Evolutionary conservation across 2,888 invertebrate species (phyloP), one percentile per base, ranked within the genome.

Genomic region (Cetonia aurata): DNA sequence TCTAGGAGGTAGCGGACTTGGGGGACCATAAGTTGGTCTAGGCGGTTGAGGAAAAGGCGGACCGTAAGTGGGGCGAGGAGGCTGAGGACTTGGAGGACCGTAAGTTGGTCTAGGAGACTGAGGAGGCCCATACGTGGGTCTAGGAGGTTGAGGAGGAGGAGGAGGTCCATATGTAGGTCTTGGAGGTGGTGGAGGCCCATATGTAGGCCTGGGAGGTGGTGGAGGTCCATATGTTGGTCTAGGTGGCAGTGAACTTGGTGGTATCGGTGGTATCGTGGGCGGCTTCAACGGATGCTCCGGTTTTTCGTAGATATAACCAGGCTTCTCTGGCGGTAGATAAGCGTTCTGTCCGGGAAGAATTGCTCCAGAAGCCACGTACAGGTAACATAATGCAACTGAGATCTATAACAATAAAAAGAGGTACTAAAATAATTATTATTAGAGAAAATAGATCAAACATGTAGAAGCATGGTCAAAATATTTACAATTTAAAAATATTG

Each of bases 261-360:
- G 76, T 48, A 80, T 76, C 33, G 79, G 85, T 0, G 88, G 88
- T 90, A 90, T 0, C 91, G 88, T 71, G 88, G 85, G 8, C 83
- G 60, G 46, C 13, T 19, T 15, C 17, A 62, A 15, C 37, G 62
- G 62, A 37, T 62, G 48, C 15, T 48, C 75, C 1, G 94, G 94
- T 52, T 87, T 88, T n/a, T 89, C 88, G 82, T 94, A 94, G 76
- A 88, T 88, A 84, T 94, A 94, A 13, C 93, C 93, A 13, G 76
- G 74, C 76, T 90, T 90, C 79, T 88, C 89, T 3, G 89, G 89
- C 17, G 94, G 94, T 66, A 94, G 88, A 85, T 94, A 94, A 69
- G 91, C 91, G 81, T 92, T 92, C 72, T 90, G 89, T 12, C 91
- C 91, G 1, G 91, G 90, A 53, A 88, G 86, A 65, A 88, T 87